Base-by-base conservation (phyloP, 2,888 invertebrate genomes). In the Calameuta pallipes region DNA sequence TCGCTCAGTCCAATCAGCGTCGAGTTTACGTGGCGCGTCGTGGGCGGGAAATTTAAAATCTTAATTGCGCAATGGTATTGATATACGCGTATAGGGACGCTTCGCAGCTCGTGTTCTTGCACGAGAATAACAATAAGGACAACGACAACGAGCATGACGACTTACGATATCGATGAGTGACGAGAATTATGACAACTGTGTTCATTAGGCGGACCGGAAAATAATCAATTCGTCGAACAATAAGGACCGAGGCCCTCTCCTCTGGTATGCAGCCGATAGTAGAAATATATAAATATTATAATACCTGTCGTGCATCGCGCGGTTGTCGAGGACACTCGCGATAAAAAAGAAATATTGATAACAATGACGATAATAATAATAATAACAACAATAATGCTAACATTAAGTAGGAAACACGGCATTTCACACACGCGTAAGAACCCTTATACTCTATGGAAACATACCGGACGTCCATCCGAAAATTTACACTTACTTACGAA, bases 401-500 rank as follows among this genome's bases (percentile, higher is more conserved):
- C 56, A 56, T 56, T 56, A 56, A 56, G 23, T 56, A 56, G 56
- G 56, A 56, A 56, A 56, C 56, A 56, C 56, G 56, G 56, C 56
- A 56, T 56, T 56, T 56, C 56, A 56, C 56, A 56, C 56, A 56
- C 56, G 56, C 56, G 56, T 56, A 56, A 56, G 56, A 56, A 56
- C 56, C 23, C 56, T 56, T 56, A 56, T 56, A 56, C 23, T 23
- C 56, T 56, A 56, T 56, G 56, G 56, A 56, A 56, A 56, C 23
- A 56, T 56, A 9, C 56, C 56, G 56, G 71, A 71, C 71, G 31
- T 33, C 12, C 12, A 71, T 56, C 56, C 56, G 34, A 71, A 71
- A 33, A 71, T 34, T 31, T 71, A 33, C 76, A 75, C 36, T 75
- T 35, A 30, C 79, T 56, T 75, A 37, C 36, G 70, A 41, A 71